Conservation (phyloP, 2,888 invertebrate genomes). For the Empis stercorea region DNA sequence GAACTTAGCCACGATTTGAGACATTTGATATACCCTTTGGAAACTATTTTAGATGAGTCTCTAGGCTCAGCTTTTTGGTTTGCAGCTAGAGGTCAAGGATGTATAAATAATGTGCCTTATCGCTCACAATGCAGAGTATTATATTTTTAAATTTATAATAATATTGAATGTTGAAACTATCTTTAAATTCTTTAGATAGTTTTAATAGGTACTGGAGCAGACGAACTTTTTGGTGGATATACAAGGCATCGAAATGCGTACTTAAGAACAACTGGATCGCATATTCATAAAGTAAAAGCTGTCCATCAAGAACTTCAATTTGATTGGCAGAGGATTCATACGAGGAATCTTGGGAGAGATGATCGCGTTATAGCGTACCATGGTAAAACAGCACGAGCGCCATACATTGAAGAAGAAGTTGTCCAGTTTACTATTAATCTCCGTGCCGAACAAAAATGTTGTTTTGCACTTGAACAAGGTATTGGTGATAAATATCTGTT, state of each 20-base stretch:
- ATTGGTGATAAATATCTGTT: slow-evolving; percentile 89
- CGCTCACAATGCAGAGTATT: slow-evolving; percentile 5
- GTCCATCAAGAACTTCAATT: slow-evolving; percentile 51
- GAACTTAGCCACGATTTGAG: slow-evolving; percentile 47
- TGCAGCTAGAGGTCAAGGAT: slow-evolving; percentile 63
- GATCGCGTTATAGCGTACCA: slow-evolving; percentile 86
- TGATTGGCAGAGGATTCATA: slow-evolving; percentile 77
- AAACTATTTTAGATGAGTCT: slow-evolving; percentile 88
- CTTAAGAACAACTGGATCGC: slow-evolving; percentile 41
- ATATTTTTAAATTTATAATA: too few species aligned
- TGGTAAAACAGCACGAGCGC: slow-evolving; percentile 70
- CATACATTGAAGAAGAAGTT: slow-evolving; percentile 62
- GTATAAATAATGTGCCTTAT: slow-evolving; percentile 1
- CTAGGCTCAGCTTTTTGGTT: slow-evolving; percentile 96
- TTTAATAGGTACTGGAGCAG: slow-evolving; percentile 87
- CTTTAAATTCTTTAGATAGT: slow-evolving; percentile 44
- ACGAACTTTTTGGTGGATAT: slow-evolving; percentile 94
- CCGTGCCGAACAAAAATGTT: slow-evolving; percentile 47
- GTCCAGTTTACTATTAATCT: slow-evolving; percentile 49
- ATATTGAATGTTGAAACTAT: too few species aligned
- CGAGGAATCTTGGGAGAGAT: slow-evolving; percentile 87
- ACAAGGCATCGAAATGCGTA: slow-evolving; percentile 69
- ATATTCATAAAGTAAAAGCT: slow-evolving; percentile 36
- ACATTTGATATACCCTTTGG: slow-evolving; percentile 71
- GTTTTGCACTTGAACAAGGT: slow-evolving; percentile 46